Percentiles rank a stretch among this genome's conserved stretches.
Evolutionary conservation across 2,113 vertebrate genomes (phyloP).

Genomic region (Motacilla tschutschensis): DNA sequence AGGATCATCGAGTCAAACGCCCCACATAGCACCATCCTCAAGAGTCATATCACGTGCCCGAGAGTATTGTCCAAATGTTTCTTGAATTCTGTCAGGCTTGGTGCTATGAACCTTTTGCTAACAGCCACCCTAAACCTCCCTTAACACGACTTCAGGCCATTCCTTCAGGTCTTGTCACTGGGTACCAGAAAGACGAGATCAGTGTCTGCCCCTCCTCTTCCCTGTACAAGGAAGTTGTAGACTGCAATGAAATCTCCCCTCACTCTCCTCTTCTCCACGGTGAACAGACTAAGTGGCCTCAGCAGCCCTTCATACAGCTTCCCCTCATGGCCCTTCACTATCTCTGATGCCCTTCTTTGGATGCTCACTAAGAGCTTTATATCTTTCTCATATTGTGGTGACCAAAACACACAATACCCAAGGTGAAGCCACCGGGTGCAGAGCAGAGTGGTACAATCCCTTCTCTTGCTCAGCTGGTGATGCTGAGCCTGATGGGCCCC

Average conservation of each 20-base stretch:
- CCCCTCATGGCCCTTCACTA: neutral
- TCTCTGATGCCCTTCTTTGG: neutral
- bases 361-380: neutral
- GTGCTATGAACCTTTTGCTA: neutral
- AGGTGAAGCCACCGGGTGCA: accelerated
- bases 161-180: neutral
- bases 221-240: neutral
- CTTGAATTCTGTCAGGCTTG: neutral
- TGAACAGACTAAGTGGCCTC: neutral
- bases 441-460: too few relatives aligned
- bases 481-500: neutral
- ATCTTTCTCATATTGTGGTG: neutral
- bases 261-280: neutral
- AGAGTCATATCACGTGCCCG: neutral
- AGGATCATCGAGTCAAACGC: accelerated
- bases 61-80: neutral
- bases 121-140: neutral
- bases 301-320: neutral
- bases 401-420: neutral
- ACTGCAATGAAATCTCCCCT: neutral
- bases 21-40: neutral
- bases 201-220: neutral
- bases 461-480: neutral
- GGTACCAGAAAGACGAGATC: neutral
- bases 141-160: neutral